Conservation (phyloP, 2,888 invertebrate genomes). For the Mythimna loreyi region DNA sequence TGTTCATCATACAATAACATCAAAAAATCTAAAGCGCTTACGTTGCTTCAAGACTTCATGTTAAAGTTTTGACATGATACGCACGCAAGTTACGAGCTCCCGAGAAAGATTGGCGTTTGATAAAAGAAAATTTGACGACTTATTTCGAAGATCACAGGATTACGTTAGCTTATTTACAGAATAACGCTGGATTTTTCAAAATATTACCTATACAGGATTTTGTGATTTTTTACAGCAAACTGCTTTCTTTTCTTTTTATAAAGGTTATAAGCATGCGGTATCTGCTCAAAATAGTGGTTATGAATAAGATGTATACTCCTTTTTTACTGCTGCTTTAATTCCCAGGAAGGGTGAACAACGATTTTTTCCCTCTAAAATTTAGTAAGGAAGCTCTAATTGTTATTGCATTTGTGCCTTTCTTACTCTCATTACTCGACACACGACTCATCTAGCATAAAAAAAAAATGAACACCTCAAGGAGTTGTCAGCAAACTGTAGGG, state of each 20-base stretch:
- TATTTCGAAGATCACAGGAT: constrained; percentile 53
- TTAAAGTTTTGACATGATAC: constrained; percentile 59
- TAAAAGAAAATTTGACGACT: constrained; percentile 66
- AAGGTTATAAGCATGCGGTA: not conserved
- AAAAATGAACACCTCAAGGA: too few relatives aligned
- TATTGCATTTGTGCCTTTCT: too few relatives aligned
- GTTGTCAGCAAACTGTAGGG: too few relatives aligned
- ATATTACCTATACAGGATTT: not conserved
- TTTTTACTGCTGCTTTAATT: not conserved
- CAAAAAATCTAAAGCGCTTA: not conserved
- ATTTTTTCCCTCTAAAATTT: too few relatives aligned
- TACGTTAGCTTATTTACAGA: constrained; percentile 23
- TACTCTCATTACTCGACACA: too few relatives aligned
- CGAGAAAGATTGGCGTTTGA: constrained; percentile 57
- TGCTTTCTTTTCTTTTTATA: not conserved
- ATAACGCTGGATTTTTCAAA: constrained; percentile 4
- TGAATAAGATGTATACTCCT: not conserved
- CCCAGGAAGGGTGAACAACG: too few relatives aligned
- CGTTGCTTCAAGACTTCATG: constrained; percentile 34
- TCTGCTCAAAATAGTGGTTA: not conserved
- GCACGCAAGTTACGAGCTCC: constrained; percentile 48
- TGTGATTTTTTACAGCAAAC: not conserved
- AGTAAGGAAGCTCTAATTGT: too few relatives aligned
- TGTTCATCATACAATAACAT: not conserved
- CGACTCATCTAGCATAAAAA: too few relatives aligned